phyloP scores from a whole-genome alignment of 2,888 invertebrate genomes.

The Archaeoteleia sp. region DNA sequence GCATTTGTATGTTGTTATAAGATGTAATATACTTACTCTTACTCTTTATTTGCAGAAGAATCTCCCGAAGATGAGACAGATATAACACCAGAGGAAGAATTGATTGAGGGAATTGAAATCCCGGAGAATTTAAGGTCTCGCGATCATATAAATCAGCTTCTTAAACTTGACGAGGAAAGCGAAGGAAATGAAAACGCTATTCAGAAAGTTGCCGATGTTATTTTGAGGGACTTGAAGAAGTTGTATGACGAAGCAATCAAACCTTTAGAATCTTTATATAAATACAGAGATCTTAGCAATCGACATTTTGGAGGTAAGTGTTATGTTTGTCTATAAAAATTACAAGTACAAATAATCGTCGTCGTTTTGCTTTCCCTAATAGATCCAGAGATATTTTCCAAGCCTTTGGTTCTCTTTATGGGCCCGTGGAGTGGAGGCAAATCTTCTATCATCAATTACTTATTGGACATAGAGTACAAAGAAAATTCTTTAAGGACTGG shows the following conservation, averaged over 20 bases:
- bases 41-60: constrained; percentile 2
- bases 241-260: constrained; percentile 91
- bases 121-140: constrained; percentile 86
- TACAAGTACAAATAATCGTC: no score
- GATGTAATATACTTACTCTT: no score
- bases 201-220: constrained; percentile 84
- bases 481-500: constrained; percentile 90
- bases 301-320: constrained; percentile 85
- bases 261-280: constrained; percentile 92
- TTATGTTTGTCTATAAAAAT: no score
- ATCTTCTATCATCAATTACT: constrained; percentile 94
- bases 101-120: constrained; percentile 82
- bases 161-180: constrained; percentile 86
- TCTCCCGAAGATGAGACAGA: constrained; percentile 40
- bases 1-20: no score
- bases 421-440: constrained; percentile 98
- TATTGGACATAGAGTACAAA: constrained; percentile 90
- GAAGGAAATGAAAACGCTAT: constrained; percentile 83
- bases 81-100: constrained; percentile 76
- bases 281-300: constrained; percentile 93
- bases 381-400: constrained; percentile 96
- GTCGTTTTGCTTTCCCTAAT: constrained; percentile 33
- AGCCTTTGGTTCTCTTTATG: constrained; percentile 94
- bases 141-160: constrained; percentile 86
- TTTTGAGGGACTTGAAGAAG: constrained; percentile 89